Conservation (phyloP, 2,888 invertebrate genomes). For the Metacarcinus magister region DNA sequence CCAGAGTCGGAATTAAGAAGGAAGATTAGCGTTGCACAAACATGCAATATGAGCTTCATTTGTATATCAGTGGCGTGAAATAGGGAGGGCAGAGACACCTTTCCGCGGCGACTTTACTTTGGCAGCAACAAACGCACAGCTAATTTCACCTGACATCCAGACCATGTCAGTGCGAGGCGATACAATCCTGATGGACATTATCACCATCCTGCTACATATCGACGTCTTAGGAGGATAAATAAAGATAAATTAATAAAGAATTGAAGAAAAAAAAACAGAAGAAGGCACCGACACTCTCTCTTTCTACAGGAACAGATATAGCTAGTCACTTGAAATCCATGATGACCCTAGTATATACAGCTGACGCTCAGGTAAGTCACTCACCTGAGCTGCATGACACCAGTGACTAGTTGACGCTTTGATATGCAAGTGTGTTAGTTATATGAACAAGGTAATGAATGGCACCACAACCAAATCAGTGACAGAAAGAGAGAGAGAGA, state of each 20-base stretch:
- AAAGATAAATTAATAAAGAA: not conserved
- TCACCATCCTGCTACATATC: not conserved
- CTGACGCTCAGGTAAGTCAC: too few relatives aligned
- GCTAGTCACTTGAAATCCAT: too few relatives aligned
- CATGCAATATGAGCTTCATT: conserved; percentile 26
- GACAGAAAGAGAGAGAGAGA: conserved; percentile 43
- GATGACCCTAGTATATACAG: too few relatives aligned
- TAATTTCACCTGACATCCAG: not conserved
- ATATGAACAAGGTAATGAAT: too few relatives aligned
- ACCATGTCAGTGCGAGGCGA: not conserved
- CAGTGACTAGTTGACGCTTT: too few relatives aligned
- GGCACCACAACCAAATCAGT: too few relatives aligned
- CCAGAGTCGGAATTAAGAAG: not conserved
- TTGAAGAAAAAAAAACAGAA: not conserved
- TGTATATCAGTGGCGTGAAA: not conserved
- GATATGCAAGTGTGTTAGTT: too few relatives aligned
- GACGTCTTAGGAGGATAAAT: not conserved
- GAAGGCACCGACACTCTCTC: too few relatives aligned
- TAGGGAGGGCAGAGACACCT: not conserved
- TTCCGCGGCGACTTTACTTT: not conserved
- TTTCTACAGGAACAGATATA: too few relatives aligned
- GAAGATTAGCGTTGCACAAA: not conserved
- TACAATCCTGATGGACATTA: not conserved
- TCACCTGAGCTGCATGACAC: too few relatives aligned
- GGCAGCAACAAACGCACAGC: not conserved